These are phyloP conservation scores for Teleopsis dalmanni DNA, from an alignment of 1,140 invertebrate species.

Conservation along the genomic window DNA sequence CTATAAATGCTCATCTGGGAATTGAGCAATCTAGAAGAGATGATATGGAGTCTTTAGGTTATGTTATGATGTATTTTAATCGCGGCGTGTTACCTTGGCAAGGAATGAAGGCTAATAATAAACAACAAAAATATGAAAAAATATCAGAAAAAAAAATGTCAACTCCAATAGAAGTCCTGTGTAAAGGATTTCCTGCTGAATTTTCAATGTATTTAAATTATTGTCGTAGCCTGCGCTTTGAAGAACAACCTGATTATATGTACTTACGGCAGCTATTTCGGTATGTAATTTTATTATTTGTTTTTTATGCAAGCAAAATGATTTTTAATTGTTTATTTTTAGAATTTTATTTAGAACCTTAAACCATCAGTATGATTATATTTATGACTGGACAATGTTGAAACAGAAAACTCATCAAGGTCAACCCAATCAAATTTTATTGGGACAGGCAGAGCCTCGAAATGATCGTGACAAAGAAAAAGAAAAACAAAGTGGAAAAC, in stretches of 20 bases:
- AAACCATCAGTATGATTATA: slow-evolving; percentile 99
- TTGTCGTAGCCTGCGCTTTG: slow-evolving; percentile 89
- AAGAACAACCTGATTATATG: slow-evolving; percentile 97
- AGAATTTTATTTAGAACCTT: slow-evolving; percentile 97
- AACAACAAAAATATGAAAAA: slow-evolving; percentile 95
- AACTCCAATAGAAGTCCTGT: slow-evolving; percentile 87
- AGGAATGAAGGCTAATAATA: slow-evolving; percentile 86
- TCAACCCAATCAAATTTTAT: slow-evolving; percentile 34
- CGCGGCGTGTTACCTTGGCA: slow-evolving; percentile 90
- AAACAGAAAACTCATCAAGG: slow-evolving; percentile 70
- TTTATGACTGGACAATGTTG: slow-evolving; percentile 99
- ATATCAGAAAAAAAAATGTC: slow-evolving; percentile 98
- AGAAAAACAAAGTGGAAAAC: slow-evolving; percentile 39
- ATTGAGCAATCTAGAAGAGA: slow-evolving; percentile 86
- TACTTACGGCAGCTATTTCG: slow-evolving; percentile 81
- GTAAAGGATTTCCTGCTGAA: slow-evolving; percentile 93
- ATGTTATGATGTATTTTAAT: slow-evolving; percentile 96
- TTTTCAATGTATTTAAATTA: slow-evolving; percentile 99
- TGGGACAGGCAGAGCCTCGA: slow-evolving; percentile 30
- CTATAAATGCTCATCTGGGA: slow-evolving; percentile 93
- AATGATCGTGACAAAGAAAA: slow-evolving; percentile 36
- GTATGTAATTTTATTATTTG: slow-evolving; percentile 23
- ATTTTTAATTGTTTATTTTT: slow-evolving; percentile 8
- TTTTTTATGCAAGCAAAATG: too few species aligned
- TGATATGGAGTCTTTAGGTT: slow-evolving; percentile 94